Conservation (phyloP, 1,140 invertebrate genomes). For the Hyposmocoma kahamanoa region DNA sequence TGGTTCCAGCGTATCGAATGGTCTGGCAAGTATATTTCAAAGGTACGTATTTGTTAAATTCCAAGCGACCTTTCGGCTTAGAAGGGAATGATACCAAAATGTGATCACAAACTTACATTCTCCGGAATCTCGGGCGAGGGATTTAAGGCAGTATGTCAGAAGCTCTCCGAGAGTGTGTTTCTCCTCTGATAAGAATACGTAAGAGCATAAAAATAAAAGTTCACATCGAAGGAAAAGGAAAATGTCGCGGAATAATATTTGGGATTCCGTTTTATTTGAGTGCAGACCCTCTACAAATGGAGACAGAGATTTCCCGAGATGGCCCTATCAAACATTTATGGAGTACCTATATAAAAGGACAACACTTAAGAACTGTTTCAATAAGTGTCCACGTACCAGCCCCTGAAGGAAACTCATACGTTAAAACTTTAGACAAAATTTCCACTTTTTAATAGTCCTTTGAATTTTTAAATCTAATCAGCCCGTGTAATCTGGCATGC, state of each 20-base stretch:
- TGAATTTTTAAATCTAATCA: too few relatives aligned
- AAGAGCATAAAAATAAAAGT: slow-evolving; percentile 72
- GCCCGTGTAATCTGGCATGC: too few relatives aligned
- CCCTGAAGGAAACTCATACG: slow-evolving; percentile 16
- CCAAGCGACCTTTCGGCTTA: neutral
- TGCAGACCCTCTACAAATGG: slow-evolving; percentile 68
- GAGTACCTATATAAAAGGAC: slow-evolving; percentile 71
- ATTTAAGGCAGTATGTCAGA: slow-evolving; percentile 54
- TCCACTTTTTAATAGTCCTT: too few relatives aligned
- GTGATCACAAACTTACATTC: slow-evolving; percentile 31
- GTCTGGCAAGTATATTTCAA: too few relatives aligned
- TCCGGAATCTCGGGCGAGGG: slow-evolving; percentile 19
- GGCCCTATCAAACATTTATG: slow-evolving; percentile 73
- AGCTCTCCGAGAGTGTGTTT: slow-evolving; percentile 59
- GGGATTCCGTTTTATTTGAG: slow-evolving; percentile 72
- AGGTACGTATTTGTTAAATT: slow-evolving; percentile 9
- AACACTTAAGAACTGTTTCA: slow-evolving; percentile 70
- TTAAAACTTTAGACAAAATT: too few relatives aligned
- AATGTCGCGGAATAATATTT: slow-evolving; percentile 71
- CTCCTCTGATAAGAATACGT: slow-evolving; percentile 69
- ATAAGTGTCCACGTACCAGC: slow-evolving; percentile 57
- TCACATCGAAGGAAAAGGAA: slow-evolving; percentile 67
- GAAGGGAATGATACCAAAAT: slow-evolving; percentile 14
- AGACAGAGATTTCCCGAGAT: slow-evolving; percentile 72
- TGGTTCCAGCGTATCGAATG: too few relatives aligned